Evolutionary conservation across 2,113 vertebrate genomes (phyloP), one percentile per base, ranked within the genome.

Genomic region (Catagonus wagneri): DNA sequence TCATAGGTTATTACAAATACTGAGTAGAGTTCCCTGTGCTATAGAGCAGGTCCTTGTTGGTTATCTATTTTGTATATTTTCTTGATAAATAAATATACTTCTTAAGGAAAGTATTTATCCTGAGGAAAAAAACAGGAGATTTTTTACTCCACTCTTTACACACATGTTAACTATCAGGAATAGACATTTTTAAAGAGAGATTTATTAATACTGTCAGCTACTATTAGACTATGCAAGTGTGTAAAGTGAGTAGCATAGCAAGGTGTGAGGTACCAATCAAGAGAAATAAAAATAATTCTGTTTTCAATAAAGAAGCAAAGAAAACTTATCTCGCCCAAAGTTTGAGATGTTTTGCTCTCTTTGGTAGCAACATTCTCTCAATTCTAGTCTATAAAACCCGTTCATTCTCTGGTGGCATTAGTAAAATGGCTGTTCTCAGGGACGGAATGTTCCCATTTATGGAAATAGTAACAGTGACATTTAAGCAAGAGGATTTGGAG

Each of bases 291-390:
- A 78, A 52, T 14, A 89, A n/a, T 19, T 65, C 8, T 44, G 2
- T 7, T 75, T 50, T 85, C 89, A 61, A 56, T 74, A 44, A 61
- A 95, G 69, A 97, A 91, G 58, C 29, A 89, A 95, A 44, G 66
- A 29, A 86, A 71, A 36, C 1, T 84, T 79, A 27, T 39, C 13
- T 95, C 6, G 4, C 83, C 0, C 0, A 1, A 69, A 27, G 87
- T 92, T 9, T 58, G 93, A 86, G 54, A 44, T 17, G 4, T 56
- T 36, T 15, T 60, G 8, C 13, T 86, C 63, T 89, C 54, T 65
- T 2, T 56, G 8, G 14, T 29, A 36, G 71, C 19, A 69, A 7
- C 34, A 25, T 90, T 80, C 15, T 93, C 29, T 25, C 6, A 36
- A 1, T 61, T 13, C 29, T 91, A 11, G 0, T 17, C 25, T 72